Evolutionary conservation across 64 coral and sea anemone species (phyloP).

Genomic region (Dendrophyllia cribrosa): DNA sequence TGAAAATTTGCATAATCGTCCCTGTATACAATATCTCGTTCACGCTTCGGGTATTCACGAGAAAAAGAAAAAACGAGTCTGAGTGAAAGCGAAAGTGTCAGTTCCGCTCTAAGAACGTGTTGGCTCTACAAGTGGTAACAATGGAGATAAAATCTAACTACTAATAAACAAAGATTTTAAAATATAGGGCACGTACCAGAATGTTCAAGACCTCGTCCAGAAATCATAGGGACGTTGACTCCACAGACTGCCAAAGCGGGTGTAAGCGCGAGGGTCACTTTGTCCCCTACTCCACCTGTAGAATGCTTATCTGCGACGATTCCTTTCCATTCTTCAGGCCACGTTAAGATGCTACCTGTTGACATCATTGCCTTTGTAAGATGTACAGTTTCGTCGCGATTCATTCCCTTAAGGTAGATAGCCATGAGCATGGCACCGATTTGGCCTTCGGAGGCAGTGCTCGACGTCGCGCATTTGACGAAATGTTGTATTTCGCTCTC

Average conservation of each 20-base stretch:
- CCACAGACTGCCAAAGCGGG: conserved; percentile 83
- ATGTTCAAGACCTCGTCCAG: conserved; percentile 85
- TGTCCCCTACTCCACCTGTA: conserved; percentile 95
- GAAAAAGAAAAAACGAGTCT: too few species aligned
- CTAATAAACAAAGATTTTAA: neutral
- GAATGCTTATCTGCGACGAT: conserved; percentile 93
- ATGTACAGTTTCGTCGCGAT: conserved; percentile 78
- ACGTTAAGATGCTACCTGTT: conserved; percentile 65
- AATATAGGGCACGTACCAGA: conserved; percentile 54
- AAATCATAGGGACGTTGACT: conserved; percentile 98
- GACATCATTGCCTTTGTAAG: conserved; percentile 91
- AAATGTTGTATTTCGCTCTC: conserved; percentile 78
- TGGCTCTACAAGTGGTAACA: neutral
- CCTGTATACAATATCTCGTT: too few species aligned
- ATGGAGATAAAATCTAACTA: neutral
- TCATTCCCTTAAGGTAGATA: conserved; percentile 86
- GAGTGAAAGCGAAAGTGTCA: too few species aligned
- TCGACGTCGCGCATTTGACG: conserved; percentile 38
- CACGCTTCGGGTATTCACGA: too few species aligned
- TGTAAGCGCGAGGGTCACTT: conserved; percentile 82
- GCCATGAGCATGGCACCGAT: conserved; percentile 98
- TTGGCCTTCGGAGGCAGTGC: conserved; percentile 67
- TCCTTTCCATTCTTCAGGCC: conserved; percentile 85
- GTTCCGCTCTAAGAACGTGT: too few species aligned
- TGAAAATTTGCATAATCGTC: too few species aligned